Evolutionary conservation across 2,113 vertebrate species (phyloP).

Genomic region (Hippocampus mohnikei): DNA sequence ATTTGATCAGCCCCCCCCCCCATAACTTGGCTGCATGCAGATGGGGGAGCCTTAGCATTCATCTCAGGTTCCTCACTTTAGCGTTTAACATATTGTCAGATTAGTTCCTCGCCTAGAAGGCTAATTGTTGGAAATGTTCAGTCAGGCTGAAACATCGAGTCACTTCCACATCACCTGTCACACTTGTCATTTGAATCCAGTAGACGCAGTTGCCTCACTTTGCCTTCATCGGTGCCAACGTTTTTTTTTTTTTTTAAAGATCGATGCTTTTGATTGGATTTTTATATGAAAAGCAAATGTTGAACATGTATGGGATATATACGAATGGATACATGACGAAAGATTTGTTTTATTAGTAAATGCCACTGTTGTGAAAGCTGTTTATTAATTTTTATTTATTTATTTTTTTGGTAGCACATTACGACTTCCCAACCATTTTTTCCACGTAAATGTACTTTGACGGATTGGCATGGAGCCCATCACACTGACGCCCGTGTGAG

Average conservation of each 20-base stretch:
- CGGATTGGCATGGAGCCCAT: no score
- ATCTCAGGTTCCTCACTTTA: conserved; percentile 1
- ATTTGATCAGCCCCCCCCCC: not conserved
- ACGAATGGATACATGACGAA: not conserved
- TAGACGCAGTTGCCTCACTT: not conserved
- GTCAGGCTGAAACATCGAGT: not conserved
- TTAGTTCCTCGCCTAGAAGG: not conserved
- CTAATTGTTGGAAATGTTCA: conserved; percentile 1
- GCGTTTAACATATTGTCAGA: conserved; percentile 4
- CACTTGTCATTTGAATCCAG: not conserved
- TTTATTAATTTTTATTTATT: not conserved
- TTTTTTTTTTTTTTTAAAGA: not conserved
- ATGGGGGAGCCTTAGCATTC: not conserved
- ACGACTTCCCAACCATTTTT: not conserved
- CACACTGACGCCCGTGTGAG: no score
- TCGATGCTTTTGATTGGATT: not conserved
- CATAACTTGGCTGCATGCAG: not conserved
- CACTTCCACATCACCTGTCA: not conserved
- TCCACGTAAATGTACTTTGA: no score
- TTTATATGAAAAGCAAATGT: no score
- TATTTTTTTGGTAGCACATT: not conserved
- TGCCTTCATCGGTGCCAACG: not conserved
- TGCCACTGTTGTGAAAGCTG: not conserved
- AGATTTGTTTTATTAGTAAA: not conserved
- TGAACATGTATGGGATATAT: not conserved